phyloP scores from a whole-genome alignment of 2,888 invertebrate genomes.

The Melieria omissa region DNA sequence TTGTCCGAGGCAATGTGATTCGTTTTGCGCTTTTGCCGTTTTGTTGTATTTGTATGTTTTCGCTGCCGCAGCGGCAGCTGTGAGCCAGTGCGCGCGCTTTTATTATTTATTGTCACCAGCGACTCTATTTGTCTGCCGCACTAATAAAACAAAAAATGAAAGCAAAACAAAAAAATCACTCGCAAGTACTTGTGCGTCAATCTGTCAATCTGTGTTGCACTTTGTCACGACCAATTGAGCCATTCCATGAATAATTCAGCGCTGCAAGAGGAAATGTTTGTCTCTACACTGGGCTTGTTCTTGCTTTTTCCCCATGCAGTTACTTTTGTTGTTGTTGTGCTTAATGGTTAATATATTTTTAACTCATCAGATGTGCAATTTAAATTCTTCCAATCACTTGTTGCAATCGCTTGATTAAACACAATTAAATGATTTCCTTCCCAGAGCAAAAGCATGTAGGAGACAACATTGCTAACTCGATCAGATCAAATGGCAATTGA shows the following conservation, averaged over 20 bases:
- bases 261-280: constrained; percentile 19
- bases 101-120: constrained; percentile 32
- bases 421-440: constrained; percentile 20
- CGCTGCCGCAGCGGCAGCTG: neutral
- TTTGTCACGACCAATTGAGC: constrained; percentile 48
- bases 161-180: too few species aligned
- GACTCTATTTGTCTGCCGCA: constrained; percentile 19
- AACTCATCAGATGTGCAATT: constrained; percentile 31
- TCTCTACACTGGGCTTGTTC: neutral
- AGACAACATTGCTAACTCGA: too few species aligned
- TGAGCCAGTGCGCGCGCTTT: neutral
- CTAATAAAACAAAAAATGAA: neutral
- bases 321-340: neutral
- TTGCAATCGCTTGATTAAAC: constrained; percentile 29
- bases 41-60: too few species aligned
- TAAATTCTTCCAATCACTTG: constrained; percentile 29
- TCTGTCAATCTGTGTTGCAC: constrained; percentile 47
- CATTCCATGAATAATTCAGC: constrained; percentile 49
- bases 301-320: constrained; percentile 1
- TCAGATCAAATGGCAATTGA: too few species aligned
- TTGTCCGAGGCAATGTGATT: too few species aligned
- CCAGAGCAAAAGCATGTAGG: neutral
- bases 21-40: too few species aligned
- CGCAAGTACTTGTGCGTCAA: constrained; percentile 35
- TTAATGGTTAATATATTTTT: constrained; percentile 12